Evolutionary conservation across 2,888 invertebrate genomes (phyloP).

Genomic region (Cancer borealis): DNA sequence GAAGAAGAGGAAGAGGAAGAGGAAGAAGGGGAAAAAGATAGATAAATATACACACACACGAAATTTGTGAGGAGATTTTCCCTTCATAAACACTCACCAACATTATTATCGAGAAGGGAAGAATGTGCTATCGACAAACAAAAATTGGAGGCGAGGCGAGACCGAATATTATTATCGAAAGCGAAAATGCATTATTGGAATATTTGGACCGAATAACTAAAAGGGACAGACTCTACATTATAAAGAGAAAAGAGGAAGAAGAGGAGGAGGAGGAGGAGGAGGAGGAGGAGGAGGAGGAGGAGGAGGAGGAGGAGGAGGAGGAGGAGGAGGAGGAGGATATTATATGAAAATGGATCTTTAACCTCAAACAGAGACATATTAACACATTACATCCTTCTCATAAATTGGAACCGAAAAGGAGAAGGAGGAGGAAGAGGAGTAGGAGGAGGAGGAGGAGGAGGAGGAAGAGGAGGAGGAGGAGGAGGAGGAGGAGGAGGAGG

Average conservation of each 20-base stretch:
- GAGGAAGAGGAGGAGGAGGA: slow-evolving; percentile 24
- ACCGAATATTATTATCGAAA: not conserved
- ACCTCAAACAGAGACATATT: not conserved
- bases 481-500: slow-evolving; percentile 9
- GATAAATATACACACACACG: too few relatives aligned
- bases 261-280: not conserved
- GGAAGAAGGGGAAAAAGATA: too few relatives aligned
- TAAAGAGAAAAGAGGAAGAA: not conserved
- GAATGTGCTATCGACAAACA: not conserved
- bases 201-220: not conserved
- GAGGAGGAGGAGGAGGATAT: not conserved
- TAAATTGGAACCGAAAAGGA: not conserved
- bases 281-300: not conserved
- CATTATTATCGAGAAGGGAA: slow-evolving; percentile 12
- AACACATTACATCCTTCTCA: not conserved
- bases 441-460: slow-evolving; percentile 15
- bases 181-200: not conserved
- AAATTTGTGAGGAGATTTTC: not conserved
- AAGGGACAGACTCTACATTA: not conserved
- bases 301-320: not conserved
- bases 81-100: slow-evolving; percentile 5
- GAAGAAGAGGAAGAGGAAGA: too few relatives aligned
- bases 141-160: not conserved
- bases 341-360: slow-evolving; percentile 4
- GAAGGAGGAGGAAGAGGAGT: not conserved